A percentile compares a stretch with the other conserved stretches of the same genome.
Conservation (phyloP, 2,888 invertebrate genomes). For the Carterocephalus palaemon region DNA sequence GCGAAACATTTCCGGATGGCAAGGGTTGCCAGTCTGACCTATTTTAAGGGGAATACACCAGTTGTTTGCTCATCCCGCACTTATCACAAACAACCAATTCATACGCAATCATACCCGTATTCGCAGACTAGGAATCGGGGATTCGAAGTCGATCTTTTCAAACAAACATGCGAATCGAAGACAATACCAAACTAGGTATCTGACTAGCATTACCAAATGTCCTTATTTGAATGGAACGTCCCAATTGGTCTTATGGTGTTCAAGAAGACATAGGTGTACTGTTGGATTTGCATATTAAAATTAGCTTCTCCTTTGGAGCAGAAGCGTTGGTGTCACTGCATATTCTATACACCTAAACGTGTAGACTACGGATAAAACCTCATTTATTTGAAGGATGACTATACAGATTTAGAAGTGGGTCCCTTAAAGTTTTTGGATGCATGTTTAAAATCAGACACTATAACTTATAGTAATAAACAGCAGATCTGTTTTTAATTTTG, state of each 20-base stretch:
- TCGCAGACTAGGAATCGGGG: constrained; percentile 3
- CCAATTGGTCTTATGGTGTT: neutral
- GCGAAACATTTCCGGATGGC: constrained; percentile 14
- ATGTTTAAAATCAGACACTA: too few relatives aligned
- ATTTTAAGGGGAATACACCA: constrained; percentile 18
- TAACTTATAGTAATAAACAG: too few relatives aligned
- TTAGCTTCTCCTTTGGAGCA: too few relatives aligned
- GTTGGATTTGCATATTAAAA: too few relatives aligned
- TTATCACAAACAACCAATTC: constrained; percentile 24
- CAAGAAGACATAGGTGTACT: too few relatives aligned
- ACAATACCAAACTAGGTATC: constrained; percentile 7
- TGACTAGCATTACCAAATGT: neutral
- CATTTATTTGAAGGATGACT: too few relatives aligned
- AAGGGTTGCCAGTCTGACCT: constrained; percentile 20
- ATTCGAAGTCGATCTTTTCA: constrained; percentile 8
- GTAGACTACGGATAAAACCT: too few relatives aligned
- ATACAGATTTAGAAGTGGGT: too few relatives aligned
- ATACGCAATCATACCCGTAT: constrained; percentile 23
- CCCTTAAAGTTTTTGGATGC: too few relatives aligned
- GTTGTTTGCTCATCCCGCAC: constrained; percentile 19
- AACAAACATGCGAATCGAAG: constrained; percentile 15
- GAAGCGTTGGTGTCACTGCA: too few relatives aligned
- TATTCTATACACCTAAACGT: too few relatives aligned
- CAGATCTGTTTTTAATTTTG: too few relatives aligned
- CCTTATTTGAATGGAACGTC: neutral